Percentiles rank a stretch among this genome's conserved stretches.
phyloP scores from a whole-genome alignment of 2,797 vertebrate genomes.

The Mallotus villosus region DNA sequence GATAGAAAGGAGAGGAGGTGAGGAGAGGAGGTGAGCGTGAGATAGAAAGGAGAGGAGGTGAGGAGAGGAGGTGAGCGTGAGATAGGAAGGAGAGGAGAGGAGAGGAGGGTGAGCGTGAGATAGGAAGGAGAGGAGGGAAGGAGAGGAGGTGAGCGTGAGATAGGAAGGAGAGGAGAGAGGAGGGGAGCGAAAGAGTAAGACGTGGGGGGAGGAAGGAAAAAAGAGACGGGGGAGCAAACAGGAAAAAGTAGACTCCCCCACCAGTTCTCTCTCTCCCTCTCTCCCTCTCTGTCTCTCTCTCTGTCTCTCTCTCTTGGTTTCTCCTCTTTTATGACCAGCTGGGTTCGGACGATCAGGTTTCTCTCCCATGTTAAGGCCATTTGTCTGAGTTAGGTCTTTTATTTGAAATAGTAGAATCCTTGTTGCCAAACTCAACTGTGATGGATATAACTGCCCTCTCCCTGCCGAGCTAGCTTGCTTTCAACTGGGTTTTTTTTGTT shows the following conservation, averaged over 20 bases:
- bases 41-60: no score
- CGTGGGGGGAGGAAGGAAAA: not conserved
- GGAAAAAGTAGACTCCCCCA: not conserved
- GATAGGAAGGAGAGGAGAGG: no score
- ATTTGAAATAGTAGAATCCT: slow-evolving; percentile 81
- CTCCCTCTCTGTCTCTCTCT: slow-evolving; percentile 23
- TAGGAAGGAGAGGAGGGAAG: no score
- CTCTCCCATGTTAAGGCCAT: slow-evolving; percentile 77
- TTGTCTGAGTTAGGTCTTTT: slow-evolving; percentile 79
- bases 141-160: no score
- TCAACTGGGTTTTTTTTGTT: not conserved
- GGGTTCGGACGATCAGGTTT: slow-evolving; percentile 69
- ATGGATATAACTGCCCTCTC: slow-evolving; percentile 65
- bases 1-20: no score
- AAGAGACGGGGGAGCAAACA: not conserved
- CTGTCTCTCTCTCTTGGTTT: slow-evolving; percentile 22
- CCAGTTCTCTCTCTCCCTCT: not conserved
- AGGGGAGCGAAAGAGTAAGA: no score
- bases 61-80: no score
- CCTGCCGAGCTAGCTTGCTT: slow-evolving; percentile 39
- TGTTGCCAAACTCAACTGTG: slow-evolving; percentile 82
- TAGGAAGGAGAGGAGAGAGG: no score
- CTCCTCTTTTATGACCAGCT: slow-evolving; percentile 52
- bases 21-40: no score
- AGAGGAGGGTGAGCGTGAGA: no score